Conservation (phyloP, 2,113 vertebrate species). For the Hyperopisus bebe region DNA sequence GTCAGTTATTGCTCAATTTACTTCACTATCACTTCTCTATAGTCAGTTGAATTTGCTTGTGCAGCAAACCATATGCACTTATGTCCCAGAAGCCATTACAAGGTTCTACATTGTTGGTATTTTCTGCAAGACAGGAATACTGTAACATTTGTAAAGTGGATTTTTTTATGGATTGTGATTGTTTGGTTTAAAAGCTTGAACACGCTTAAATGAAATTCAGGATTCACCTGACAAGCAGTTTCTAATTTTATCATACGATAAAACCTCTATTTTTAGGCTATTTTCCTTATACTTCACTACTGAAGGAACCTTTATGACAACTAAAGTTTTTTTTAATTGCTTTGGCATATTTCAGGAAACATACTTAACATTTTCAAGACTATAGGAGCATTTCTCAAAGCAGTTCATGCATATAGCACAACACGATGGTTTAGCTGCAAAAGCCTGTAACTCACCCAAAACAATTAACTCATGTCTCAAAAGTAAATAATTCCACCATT, state of each 20-base stretch:
- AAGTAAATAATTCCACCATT: too few relatives aligned
- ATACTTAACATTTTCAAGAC: too few relatives aligned
- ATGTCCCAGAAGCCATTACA: not conserved
- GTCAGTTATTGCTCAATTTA: not conserved
- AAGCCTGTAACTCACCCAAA: too few relatives aligned
- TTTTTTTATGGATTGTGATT: not conserved
- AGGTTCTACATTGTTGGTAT: not conserved
- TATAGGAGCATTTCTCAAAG: too few relatives aligned
- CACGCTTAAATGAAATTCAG: not conserved
- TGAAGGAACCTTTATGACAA: too few relatives aligned
- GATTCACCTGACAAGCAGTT: not conserved
- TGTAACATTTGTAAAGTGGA: not conserved
- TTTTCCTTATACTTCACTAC: too few relatives aligned
- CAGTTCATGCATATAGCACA: too few relatives aligned
- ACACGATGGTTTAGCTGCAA: too few relatives aligned
- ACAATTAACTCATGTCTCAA: too few relatives aligned
- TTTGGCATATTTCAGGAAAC: too few relatives aligned
- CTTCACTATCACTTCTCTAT: not conserved
- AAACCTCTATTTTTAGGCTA: too few relatives aligned
- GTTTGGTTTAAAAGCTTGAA: not conserved
- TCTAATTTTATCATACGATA: not conserved
- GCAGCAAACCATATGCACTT: not conserved
- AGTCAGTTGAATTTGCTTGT: not conserved
- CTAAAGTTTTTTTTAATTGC: too few relatives aligned
- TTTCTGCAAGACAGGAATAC: not conserved